Evolutionary conservation across 2,113 vertebrate genomes (phyloP), one percentile per base, ranked within the genome.

Genomic region (Hypanus sabinus): DNA sequence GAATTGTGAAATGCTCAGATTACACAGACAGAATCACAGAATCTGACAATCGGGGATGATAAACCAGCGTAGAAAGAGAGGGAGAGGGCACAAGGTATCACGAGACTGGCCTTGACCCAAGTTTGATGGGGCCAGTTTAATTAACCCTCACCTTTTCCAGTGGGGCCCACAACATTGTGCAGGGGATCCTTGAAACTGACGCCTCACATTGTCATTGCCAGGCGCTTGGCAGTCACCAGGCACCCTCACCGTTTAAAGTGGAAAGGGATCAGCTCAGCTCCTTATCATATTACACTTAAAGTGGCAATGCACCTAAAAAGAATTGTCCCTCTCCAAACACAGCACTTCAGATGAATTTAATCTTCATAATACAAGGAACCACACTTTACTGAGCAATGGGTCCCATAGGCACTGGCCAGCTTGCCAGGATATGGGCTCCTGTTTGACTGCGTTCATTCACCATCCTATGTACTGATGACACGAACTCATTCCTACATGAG

Each of bases 131-230:
- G 18, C 30, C n/a, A 85, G 8, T 27, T 57, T 3, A 24, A 85
- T 11, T 85, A 22, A 11, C 81, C 81, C 36, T 22, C 20, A 85
- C 46, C 22, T 4, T 10, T 4, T 18, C 2, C 80, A 27, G 80
- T 46, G 8, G 22, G 80, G 55, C 20, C 80, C 24, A 22, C 0
- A 83, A 55, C 80, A 55, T 24, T 85, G 81, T 81, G 79, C 11
- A 46, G 81, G 81, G 81, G 81, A 57, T 55, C 81, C 81, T 85
- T 57, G 81, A 85, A 85, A 85, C 81, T 24, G 81, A 85, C 81
- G 2, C 81, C 22, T 85, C 38, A 85, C 81, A 85, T 85, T 55
- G 81, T 46, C 57, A 27, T 57, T 85, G 81, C 46, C 81, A 55
- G 81, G 24, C 18, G 24, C 81, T 55, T 85, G 81, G 81, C 81